phyloP scores from a whole-genome alignment of 2,888 invertebrate genomes.

The Stenolophus ochropezus region DNA sequence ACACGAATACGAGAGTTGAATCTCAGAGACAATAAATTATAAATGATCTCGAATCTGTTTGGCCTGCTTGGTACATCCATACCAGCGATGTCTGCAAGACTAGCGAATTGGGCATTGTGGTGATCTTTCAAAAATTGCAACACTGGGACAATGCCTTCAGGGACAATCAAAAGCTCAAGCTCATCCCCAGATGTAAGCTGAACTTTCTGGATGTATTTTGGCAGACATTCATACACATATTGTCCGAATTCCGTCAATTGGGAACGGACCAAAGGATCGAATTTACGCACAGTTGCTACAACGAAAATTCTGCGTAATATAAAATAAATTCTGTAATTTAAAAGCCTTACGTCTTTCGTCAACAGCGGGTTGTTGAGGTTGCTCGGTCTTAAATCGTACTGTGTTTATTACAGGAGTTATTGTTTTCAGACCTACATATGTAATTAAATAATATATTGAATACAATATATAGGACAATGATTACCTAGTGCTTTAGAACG shows the following conservation, averaged over 20 bases:
- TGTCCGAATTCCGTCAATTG: slow-evolving; percentile 84
- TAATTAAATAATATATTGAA: slow-evolving; percentile 62
- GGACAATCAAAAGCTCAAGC: slow-evolving; percentile 91
- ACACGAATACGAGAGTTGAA: slow-evolving; percentile 96
- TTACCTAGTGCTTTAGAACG: slow-evolving; percentile 62
- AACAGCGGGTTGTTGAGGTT: slow-evolving; percentile 61
- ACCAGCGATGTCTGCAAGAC: slow-evolving; percentile 92
- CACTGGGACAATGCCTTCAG: slow-evolving; percentile 95
- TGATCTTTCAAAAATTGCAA: slow-evolving; percentile 95
- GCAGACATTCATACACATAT: slow-evolving; percentile 95
- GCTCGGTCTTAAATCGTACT: slow-evolving; percentile 62
- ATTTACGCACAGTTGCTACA: slow-evolving; percentile 71
- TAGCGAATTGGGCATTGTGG: slow-evolving; percentile 94
- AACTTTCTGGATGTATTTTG: slow-evolving; percentile 97
- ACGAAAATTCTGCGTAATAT: background rate
- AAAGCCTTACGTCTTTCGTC: slow-evolving; percentile 70
- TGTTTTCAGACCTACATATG: slow-evolving; percentile 35
- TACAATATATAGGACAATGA: background rate
- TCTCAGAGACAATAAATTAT: slow-evolving; percentile 93
- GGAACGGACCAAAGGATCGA: slow-evolving; percentile 66
- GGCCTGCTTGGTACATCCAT: slow-evolving; percentile 94
- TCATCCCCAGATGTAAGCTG: slow-evolving; percentile 93
- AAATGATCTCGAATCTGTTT: slow-evolving; percentile 94
- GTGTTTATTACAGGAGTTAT: slow-evolving; percentile 60
- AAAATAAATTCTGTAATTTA: slow-evolving; percentile 50